Evolutionary conservation across 2,113 vertebrate genomes (phyloP).

Genomic region (Rattus rattus): DNA sequence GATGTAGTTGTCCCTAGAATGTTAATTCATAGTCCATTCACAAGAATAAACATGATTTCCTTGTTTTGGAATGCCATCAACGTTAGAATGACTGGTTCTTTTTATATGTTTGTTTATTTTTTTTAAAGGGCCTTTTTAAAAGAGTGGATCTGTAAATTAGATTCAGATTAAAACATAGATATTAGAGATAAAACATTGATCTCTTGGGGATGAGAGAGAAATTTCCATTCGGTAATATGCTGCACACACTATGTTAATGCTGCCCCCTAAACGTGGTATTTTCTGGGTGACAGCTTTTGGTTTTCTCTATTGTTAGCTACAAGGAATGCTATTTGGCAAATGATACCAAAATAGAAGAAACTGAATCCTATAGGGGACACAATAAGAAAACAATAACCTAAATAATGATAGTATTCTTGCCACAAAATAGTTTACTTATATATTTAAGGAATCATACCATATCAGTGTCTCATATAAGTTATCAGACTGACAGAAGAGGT

Average conservation of each 20-base stretch:
- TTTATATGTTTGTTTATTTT: not conserved
- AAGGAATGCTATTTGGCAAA: not conserved
- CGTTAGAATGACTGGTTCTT: not conserved
- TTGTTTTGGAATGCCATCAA: not conserved
- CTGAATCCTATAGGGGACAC: not conserved
- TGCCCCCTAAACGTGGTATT: not conserved
- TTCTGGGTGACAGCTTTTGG: fast-evolving
- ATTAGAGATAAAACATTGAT: not conserved
- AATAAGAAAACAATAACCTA: not conserved
- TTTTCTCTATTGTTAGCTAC: not conserved
- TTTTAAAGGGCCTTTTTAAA: not conserved
- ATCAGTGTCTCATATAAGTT: not conserved
- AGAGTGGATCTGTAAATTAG: not conserved
- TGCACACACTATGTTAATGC: not conserved
- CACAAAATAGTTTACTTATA: not conserved
- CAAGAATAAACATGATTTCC: not conserved
- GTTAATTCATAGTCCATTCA: not conserved
- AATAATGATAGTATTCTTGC: not conserved
- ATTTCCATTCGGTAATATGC: not conserved
- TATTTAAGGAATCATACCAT: not conserved
- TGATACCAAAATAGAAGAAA: not conserved
- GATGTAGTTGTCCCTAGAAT: not conserved
- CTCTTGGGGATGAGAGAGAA: not conserved
- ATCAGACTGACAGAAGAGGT: not conserved
- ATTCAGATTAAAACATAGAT: not conserved